A percentile compares a stretch with the other conserved stretches of the same genome.
These are phyloP conservation scores for Hydrozoanthus tunicans DNA, from an alignment of 64 coral and sea anemone species.

Conservation along the genomic window DNA sequence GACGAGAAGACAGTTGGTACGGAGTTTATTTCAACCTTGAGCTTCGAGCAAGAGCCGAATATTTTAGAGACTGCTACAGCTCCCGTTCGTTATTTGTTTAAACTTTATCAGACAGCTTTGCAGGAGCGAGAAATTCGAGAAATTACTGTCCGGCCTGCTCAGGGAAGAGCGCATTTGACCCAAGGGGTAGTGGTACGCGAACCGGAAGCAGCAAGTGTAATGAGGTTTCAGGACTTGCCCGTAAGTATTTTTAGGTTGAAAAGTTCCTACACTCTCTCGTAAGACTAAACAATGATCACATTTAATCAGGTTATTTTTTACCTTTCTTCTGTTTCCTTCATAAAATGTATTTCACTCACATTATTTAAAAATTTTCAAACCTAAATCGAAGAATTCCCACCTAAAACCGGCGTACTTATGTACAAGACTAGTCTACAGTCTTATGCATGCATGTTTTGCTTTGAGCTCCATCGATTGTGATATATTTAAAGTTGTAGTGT, in stretches of 20 bases:
- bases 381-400: no score
- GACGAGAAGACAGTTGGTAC: background rate
- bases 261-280: background rate
- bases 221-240: slow-evolving; percentile 82
- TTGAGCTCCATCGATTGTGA: no score
- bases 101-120: slow-evolving; percentile 70
- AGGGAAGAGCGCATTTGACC: slow-evolving; percentile 55
- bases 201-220: slow-evolving; percentile 19
- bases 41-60: background rate
- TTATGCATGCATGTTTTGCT: no score
- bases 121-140: slow-evolving; percentile 72
- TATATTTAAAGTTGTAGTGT: no score
- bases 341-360: no score
- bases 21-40: background rate
- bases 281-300: no score
- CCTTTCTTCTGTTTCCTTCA: no score
- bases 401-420: no score
- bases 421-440: no score
- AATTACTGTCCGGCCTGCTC: slow-evolving; percentile 67
- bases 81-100: slow-evolving; percentile 70
- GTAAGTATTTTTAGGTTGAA: slow-evolving; percentile 24
- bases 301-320: no score
- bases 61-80: slow-evolving; percentile 30
- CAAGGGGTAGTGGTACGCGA: slow-evolving; percentile 66
- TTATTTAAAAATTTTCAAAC: no score